Percentiles rank a stretch among this genome's conserved stretches.
Evolutionary conservation across 2,888 invertebrate genomes (phyloP).

Genomic region (Chorisops tibialis): DNA sequence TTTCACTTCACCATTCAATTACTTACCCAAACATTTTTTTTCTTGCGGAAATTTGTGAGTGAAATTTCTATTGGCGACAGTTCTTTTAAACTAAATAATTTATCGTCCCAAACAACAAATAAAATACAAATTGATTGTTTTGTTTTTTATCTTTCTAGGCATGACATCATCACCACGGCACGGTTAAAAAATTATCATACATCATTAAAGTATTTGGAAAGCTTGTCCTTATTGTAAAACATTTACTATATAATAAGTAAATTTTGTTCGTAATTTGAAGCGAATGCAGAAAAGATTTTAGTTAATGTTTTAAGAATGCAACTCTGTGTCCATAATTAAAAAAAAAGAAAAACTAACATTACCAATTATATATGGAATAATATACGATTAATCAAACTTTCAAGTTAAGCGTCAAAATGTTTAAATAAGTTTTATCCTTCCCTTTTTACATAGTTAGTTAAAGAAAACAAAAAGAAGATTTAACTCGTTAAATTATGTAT

Average conservation of each 20-base stretch:
- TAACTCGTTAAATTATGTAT: conserved; percentile 13
- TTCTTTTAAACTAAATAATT: no score
- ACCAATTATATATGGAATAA: conserved; percentile 8
- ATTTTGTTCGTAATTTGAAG: conserved; percentile 15
- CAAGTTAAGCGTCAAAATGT: conserved; percentile 18
- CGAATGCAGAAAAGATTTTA: conserved; percentile 19
- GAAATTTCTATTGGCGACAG: no score
- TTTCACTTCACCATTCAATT: no score
- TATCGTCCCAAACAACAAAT: no score
- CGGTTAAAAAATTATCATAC: conserved; percentile 7
- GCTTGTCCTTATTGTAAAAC: conserved; percentile 2
- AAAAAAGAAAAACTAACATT: background rate
- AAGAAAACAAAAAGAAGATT: background rate
- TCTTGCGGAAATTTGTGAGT: no score
- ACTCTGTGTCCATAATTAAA: conserved; percentile 22
- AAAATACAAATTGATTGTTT: no score
- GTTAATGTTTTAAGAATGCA: conserved; percentile 22
- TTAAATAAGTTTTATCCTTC: conserved; percentile 10
- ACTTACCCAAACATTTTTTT: no score
- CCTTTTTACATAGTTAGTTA: conserved; percentile 1
- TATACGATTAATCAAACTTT: conserved; percentile 13
- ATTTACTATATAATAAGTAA: conserved; percentile 15
- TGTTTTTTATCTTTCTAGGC: conserved; percentile 6
- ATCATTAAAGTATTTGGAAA: conserved; percentile 5
- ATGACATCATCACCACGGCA: conserved; percentile 23